Evolutionary conservation across 1,140 invertebrate species (phyloP).

Genomic region (Trichogramma pretiosum): DNA sequence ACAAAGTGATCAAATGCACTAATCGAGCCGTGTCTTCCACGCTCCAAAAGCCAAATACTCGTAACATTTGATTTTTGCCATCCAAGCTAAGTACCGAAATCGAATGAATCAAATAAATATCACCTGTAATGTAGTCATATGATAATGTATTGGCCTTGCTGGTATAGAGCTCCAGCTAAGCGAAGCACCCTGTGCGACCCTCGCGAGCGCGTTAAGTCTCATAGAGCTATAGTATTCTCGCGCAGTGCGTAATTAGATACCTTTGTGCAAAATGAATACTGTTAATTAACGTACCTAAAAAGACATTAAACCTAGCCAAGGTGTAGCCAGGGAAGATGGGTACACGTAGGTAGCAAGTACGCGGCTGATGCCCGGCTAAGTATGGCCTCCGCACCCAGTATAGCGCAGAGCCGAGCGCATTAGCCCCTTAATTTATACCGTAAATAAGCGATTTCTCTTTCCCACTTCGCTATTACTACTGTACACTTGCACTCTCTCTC

Average conservation of each 20-base stretch:
- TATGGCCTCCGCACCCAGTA: constrained; percentile 27
- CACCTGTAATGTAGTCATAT: too few relatives aligned
- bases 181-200: too few relatives aligned
- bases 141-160: too few relatives aligned
- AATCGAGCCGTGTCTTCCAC: too few relatives aligned
- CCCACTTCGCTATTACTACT: constrained; percentile 34
- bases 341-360: constrained; percentile 12
- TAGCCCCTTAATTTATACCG: constrained; percentile 22
- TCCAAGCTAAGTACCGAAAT: too few relatives aligned
- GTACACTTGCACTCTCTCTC: constrained; percentile 5
- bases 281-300: constrained; percentile 51
- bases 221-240: constrained; percentile 22
- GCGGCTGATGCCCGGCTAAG: constrained; percentile 40
- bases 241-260: constrained; percentile 51
- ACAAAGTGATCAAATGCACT: too few relatives aligned
- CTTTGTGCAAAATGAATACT: constrained; percentile 54
- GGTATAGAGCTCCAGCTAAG: too few relatives aligned
- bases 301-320: constrained; percentile 42
- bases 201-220: constrained; percentile 40
- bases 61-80: too few relatives aligned
- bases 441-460: constrained; percentile 33
- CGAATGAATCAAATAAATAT: too few relatives aligned
- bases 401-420: constrained; percentile 34
- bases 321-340: neutral
- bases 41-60: too few relatives aligned